Conservation (phyloP, 2,888 invertebrate genomes). For the Nomada fucata region DNA sequence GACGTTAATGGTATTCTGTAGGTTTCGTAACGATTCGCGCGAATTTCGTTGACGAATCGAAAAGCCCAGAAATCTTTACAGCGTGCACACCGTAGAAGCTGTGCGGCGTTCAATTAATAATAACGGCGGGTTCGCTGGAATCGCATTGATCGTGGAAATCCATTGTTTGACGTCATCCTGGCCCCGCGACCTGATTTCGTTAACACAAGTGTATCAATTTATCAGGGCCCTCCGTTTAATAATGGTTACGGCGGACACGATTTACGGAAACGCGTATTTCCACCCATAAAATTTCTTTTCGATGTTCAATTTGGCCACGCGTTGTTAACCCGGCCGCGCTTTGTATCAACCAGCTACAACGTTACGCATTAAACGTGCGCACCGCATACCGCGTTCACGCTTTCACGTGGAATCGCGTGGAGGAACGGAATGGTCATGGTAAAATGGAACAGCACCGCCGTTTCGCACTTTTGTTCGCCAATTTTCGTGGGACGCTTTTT, state of each 20-base stretch:
- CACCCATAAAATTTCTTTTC: slow-evolving; percentile 52
- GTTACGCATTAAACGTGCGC: slow-evolving; percentile 19
- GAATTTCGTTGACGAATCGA: too few species aligned
- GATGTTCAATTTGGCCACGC: slow-evolving; percentile 50
- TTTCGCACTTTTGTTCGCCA: background rate
- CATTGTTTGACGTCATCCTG: too few species aligned
- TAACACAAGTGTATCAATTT: slow-evolving; percentile 43
- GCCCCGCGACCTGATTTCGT: background rate
- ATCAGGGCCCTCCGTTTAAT: slow-evolving; percentile 41
- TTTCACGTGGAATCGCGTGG: background rate
- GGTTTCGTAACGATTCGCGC: too few species aligned
- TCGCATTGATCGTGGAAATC: too few species aligned
- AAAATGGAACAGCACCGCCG: background rate
- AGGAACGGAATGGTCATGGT: background rate
- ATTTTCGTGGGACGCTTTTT: background rate
- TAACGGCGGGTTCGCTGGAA: too few species aligned
- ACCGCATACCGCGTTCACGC: background rate
- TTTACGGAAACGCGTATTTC: slow-evolving; percentile 49
- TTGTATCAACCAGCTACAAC: slow-evolving; percentile 21
- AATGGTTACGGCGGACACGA: slow-evolving; percentile 37
- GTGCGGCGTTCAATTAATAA: too few species aligned
- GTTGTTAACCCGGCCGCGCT: slow-evolving; percentile 19
- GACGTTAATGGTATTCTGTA: too few species aligned
- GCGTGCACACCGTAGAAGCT: too few species aligned
- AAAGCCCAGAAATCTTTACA: too few species aligned